A percentile compares a stretch with the other conserved stretches of the same genome.
Evolutionary conservation across 2,113 vertebrate genomes (phyloP).

Genomic region (cattle (Bos taurus)): ARS-UCD2.0 NC_037351.1:47721501-47722000

Average conservation of each 20-base stretch:
- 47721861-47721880: neutral
- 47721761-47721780: neutral
- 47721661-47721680: neutral
- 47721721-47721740: neutral
- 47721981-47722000: neutral
- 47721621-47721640: neutral
- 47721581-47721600: neutral
- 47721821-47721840: constrained; percentile 14
- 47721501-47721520: neutral
- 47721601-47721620: constrained; percentile 25
- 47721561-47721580: neutral
- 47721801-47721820: neutral
- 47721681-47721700: neutral
- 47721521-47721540: neutral
- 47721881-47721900: neutral
- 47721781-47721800: neutral
- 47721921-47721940: neutral
- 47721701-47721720: neutral
- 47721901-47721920: neutral
- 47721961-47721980: neutral
- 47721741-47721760: neutral
- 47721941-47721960: neutral
- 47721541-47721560: neutral
- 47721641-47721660: neutral
- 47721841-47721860: neutral